Evolutionary conservation across 2,888 invertebrate species (phyloP), one percentile per base, ranked within the genome.

Genomic region (Tuta absoluta): DNA sequence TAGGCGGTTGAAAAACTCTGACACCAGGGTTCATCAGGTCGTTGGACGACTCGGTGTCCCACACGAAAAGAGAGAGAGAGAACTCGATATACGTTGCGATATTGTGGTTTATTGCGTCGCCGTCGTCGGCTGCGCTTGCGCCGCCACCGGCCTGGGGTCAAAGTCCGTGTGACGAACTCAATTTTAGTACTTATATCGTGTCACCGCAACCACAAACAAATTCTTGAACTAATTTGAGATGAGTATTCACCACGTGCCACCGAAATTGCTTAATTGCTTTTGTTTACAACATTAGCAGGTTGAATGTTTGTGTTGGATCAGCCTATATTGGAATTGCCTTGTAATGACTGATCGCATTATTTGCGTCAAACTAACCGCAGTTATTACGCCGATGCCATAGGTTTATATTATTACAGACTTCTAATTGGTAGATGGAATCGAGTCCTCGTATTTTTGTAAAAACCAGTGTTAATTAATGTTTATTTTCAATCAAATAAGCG

Each of bases 151-250:
- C 8, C 33, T n/a, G 63, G 63, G 68, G 58, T 60, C 65, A 62
- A 68, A 68, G 68, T 68, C 68, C 64, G 49, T 57, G 41, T 65
- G 45, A 58, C 58, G 56, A 56, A 58, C 58, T 51, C 56, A 63
- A 61, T 63, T 64, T 62, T 53, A 23, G 23, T 62, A 56, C 53
- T 62, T 38, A 37, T 62, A 53, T 62, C 62, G 37, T 37, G 57
- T 37, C 57, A 56, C 17, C 10, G 23, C 51, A 56, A 56, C 33
- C 56, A 56, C 56, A 56, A 33, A n/a, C 56, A 33, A 33, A 28
- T 33, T 33, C 56, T 56, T 56, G 56, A 33, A 56, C 33, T 56
- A 17, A 33, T 56, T 56, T 17, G 8, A 56, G n/a, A 17, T 33
- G 24, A 33, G 33, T 33, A 1, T 24, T 8, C 14, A 14, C 23